Base-by-base conservation (phyloP, 1,140 invertebrate genomes). In the Panonychus citri region DNA sequence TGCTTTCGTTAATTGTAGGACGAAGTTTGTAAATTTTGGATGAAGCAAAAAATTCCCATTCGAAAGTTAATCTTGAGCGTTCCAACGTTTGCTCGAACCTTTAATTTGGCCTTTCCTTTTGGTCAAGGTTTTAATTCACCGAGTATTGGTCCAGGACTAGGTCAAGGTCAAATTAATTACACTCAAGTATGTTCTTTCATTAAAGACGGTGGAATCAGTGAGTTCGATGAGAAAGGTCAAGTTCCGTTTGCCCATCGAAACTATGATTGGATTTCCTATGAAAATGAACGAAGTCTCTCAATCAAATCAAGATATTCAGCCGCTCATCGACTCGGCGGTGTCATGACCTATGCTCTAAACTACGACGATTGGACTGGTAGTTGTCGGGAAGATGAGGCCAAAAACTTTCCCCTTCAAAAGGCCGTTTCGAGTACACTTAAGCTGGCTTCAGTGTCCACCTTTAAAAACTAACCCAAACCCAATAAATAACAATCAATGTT, bases 231-330 rank as follows among this genome's bases (percentile, higher is more conserved):
- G 10, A 74, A 80, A 25, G 78, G 78, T 24, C 72, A 73, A 60
- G 84, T 84, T 19, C 85, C 86, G 2, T 94, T 86, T 70, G 72
- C 81, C 4, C 80, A 78, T 55, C 75, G 75, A 50, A 70, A 74
- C 37, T 70, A 71, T 5, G 82, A 90, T 65, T 95, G 89, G 89
- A 77, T 91, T 49, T 86, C 86, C 0, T 94, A 81, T 67, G 89
- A 94, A 60, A 77, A 86, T 66, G 68, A 73, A 4, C 65, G 72
- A 37, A 93, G 85, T 69, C 70, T 85, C 0, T 71, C 66, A 54
- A 76, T 76, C 63, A 90, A 90, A 69, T 77, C 79, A 68, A 64
- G 42, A 53, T 63, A 59, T 58, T 58, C 59, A n/a, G 56, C 55
- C n/a, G 57, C 59, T 42, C 42, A 55, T 46, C 59, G 58, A 19